phyloP scores from a whole-genome alignment of 2,797 vertebrate species.

The Calcarius lapponicus region DNA sequence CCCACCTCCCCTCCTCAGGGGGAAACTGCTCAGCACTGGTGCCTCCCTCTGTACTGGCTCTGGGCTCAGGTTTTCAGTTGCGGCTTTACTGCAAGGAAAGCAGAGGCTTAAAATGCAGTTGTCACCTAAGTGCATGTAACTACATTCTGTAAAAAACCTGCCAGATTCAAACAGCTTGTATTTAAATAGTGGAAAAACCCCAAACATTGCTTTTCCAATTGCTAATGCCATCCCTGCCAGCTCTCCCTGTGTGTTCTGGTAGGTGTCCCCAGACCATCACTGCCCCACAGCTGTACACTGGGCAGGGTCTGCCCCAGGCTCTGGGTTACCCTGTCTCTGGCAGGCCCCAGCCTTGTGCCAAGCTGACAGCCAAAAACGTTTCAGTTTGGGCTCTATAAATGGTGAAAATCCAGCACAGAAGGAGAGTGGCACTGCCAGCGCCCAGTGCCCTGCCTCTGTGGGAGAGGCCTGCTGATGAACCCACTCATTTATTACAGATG shows the following conservation, averaged over 20 bases:
- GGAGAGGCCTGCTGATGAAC: neutral
- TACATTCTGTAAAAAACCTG: neutral
- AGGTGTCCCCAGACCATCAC: neutral
- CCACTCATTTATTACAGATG: neutral
- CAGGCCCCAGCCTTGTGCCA: neutral
- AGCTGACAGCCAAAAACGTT: neutral
- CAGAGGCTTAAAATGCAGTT: neutral
- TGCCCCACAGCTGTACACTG: neutral
- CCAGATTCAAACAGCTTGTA: neutral
- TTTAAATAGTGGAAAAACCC: fast-evolving
- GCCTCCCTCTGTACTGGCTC: neutral
- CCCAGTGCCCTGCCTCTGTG: neutral
- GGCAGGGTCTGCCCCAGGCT: neutral
- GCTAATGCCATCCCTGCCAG: fast-evolving
- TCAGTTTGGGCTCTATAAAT: neutral
- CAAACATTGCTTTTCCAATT: neutral
- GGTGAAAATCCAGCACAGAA: neutral
- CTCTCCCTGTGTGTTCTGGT: neutral
- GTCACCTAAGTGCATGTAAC: neutral
- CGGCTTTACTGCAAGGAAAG: neutral
- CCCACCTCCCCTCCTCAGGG: neutral
- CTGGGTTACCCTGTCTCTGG: neutral
- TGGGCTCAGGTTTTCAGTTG: neutral
- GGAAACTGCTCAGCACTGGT: neutral
- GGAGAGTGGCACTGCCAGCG: neutral